Conservation (phyloP, 2,113 vertebrate species). For the Scopus umbretta region DNA sequence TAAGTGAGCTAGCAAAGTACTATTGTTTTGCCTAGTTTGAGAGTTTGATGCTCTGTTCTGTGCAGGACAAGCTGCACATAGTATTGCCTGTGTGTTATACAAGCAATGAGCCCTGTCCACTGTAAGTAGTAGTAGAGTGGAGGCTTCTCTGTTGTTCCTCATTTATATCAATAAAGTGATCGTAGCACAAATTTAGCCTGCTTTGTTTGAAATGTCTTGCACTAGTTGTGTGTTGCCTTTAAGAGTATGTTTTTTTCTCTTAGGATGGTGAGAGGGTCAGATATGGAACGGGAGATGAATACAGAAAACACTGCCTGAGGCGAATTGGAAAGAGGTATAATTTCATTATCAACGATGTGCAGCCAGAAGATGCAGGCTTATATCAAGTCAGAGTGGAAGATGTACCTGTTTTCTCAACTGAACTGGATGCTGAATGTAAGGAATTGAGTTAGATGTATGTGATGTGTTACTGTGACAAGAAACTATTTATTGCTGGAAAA, state of each 20-base stretch:
- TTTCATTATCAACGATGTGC: conserved; percentile 80
- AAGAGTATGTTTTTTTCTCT: background rate
- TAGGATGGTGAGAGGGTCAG: conserved; percentile 76
- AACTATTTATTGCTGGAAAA: background rate
- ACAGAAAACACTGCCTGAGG: conserved; percentile 64
- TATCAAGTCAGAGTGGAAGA: conserved; percentile 88
- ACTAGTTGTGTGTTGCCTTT: background rate
- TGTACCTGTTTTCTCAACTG: conserved; percentile 78
- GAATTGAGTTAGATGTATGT: background rate
- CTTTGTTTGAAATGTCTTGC: background rate
- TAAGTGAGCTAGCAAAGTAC: background rate
- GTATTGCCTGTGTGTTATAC: background rate
- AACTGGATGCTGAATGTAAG: conserved; percentile 73
- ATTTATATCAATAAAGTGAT: background rate
- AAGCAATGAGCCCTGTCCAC: background rate
- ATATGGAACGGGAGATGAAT: conserved; percentile 39
- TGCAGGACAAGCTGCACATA: background rate
- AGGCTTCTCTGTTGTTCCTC: background rate
- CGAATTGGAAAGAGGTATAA: conserved; percentile 70
- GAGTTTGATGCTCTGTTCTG: background rate
- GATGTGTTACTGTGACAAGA: background rate
- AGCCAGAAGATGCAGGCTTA: conserved; percentile 82
- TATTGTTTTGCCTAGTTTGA: background rate
- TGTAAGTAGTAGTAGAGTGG: background rate
- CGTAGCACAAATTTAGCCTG: background rate